Base-by-base conservation (phyloP, 2,888 invertebrate genomes). In the Eledone cirrhosa region DNA sequence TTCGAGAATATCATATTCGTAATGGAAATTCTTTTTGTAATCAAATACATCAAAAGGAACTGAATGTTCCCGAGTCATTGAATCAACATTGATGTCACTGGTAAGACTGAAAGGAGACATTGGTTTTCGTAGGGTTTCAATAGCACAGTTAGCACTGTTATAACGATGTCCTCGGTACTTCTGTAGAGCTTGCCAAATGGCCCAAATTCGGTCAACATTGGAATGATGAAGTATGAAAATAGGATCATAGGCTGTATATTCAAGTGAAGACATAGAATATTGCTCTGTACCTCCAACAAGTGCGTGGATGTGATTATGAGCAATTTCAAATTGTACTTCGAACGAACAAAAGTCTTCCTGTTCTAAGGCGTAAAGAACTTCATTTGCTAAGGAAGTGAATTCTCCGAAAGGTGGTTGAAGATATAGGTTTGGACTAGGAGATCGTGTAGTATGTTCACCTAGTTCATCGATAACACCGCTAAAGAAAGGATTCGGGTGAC, bases 131-230 rank as follows among this genome's bases (percentile, higher is more conserved):
- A 83, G 78, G 27, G 76, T 48, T 24, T 81, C 77, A 22, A 82
- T 78, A 59, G 82, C 83, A 78, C 83, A 83, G 80, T 83, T 82
- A 59, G 83, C 83, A 14, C 33, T 27, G 80, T 82, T 82, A 79
- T 81, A 79, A 11, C 82, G 78, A 48, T 82, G 80, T 19, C 82
- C 82, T 16, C 83, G 69, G 79, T 78, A 80, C 47, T 81, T 77
- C 80, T 83, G 83, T 29, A 83, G 81, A 14, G 78, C 78, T 78
- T 83, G 80, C 77, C 80, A 81, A 31, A 82, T 75, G n/a, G 80
- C 79, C 80, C 79, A 79, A 41, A 79, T 72, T 53, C 79, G 77
- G 78, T 79, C 80, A 13, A 79, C 63, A 47, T 69, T 80, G 31
- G 79, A 75, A 41, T 79, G 80, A 19, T 79, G 79, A 22, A 80